Conservation (phyloP, 2,797 vertebrate genomes). For the Steatocranus sp. region DNA sequence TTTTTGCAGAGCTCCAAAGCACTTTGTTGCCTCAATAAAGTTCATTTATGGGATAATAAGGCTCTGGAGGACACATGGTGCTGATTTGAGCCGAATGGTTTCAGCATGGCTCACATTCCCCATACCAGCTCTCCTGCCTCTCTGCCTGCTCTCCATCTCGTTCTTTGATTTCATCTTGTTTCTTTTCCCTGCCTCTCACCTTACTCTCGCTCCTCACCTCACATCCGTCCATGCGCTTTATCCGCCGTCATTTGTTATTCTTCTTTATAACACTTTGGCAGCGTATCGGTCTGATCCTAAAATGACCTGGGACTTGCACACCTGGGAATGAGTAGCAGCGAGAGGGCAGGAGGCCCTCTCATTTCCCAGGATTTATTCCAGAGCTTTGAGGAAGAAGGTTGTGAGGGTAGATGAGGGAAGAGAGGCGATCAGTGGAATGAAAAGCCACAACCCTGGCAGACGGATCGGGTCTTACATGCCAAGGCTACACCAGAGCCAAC, state of each 20-base stretch:
- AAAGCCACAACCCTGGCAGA: conserved; percentile 51
- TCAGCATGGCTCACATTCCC: conserved; percentile 72
- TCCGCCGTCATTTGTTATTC: conserved; percentile 46
- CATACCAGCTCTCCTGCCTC: conserved; percentile 13
- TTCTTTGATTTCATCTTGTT: conserved; percentile 36
- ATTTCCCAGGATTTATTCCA: conserved; percentile 80
- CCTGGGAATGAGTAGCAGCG: conserved; percentile 63
- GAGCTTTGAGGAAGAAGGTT: conserved; percentile 38
- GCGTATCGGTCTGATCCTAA: conserved; percentile 58
- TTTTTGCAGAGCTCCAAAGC: conserved; percentile 73
- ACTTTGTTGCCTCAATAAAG: conserved; percentile 83
- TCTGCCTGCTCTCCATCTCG: conserved; percentile 12
- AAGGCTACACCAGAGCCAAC: conserved; percentile 17
- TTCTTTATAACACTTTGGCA: conserved; percentile 28
- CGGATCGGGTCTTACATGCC: conserved; percentile 45
- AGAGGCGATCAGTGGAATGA: conserved; percentile 50
- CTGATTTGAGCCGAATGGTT: conserved; percentile 80
- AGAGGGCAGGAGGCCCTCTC: conserved; percentile 69
- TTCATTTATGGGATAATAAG: conserved; percentile 82
- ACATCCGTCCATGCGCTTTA: conserved; percentile 4
- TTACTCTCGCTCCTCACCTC: conserved; percentile 20
- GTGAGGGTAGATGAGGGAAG: conserved; percentile 27
- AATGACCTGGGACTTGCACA: conserved; percentile 70
- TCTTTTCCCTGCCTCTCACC: conserved; percentile 55
- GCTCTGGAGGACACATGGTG: conserved; percentile 80